Conservation (phyloP, 2,113 vertebrate species). For the Serinus canaria region DNA sequence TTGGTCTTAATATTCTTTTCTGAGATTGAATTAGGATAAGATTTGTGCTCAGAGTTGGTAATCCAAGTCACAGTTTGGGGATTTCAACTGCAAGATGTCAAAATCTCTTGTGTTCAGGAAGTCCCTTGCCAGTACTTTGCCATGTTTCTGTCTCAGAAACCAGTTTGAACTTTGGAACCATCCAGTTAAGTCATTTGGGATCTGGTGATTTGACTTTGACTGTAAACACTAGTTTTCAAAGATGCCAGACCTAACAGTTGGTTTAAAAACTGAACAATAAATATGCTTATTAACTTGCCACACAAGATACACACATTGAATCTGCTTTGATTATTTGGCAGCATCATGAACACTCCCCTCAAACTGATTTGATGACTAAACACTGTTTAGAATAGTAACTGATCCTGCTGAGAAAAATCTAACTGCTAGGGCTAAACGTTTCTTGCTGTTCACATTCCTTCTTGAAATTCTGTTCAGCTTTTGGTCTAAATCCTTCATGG, state of each 20-base stretch:
- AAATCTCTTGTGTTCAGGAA: not conserved
- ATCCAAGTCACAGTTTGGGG: not conserved
- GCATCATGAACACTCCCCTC: not conserved
- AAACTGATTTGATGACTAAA: conserved; percentile 32
- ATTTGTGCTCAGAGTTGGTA: not conserved
- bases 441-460: not conserved
- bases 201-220: not conserved
- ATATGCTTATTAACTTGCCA: not conserved
- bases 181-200: not conserved
- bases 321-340: conserved; percentile 16
- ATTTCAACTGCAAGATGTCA: not conserved
- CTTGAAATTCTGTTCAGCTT: not conserved
- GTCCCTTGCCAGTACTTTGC: not conserved
- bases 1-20: not conserved
- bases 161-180: not conserved
- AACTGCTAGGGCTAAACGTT: not conserved
- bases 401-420: not conserved
- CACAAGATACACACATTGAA: not conserved
- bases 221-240: not conserved
- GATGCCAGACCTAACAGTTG: not conserved
- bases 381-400: not conserved
- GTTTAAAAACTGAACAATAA: conserved; percentile 34
- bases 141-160: not conserved
- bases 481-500: not conserved
- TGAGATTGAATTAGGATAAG: not conserved